Evolutionary conservation across 2,888 invertebrate genomes (phyloP).

Genomic region (Leucoptera coffeella): DNA sequence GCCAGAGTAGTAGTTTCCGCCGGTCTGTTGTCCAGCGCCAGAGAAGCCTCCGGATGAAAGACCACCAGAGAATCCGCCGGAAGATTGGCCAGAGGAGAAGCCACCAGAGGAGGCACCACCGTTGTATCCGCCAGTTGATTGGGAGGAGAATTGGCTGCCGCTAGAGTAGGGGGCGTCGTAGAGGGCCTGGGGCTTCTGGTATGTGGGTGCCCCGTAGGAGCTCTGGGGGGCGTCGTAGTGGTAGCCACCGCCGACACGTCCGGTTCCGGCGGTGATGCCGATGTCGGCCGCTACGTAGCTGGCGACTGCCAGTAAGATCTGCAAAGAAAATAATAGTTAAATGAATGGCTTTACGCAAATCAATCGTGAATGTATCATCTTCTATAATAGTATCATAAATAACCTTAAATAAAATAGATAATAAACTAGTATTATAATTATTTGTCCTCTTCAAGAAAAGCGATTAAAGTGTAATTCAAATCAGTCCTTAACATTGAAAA

Average conservation of each 20-base stretch:
- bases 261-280: conserved; percentile 9
- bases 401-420: no score
- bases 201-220: conserved; percentile 29
- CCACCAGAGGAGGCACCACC: conserved; percentile 5
- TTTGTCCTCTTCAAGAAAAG: no score
- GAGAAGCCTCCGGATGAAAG: conserved; percentile 1
- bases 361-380: no score
- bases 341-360: no score
- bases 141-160: no score
- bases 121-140: conserved; percentile 10
- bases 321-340: conserved; percentile 16
- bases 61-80: conserved; percentile 6
- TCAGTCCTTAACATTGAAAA: no score
- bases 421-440: no score
- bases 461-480: no score
- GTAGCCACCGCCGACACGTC: conserved; percentile 14
- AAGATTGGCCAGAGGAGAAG: not conserved
- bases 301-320: conserved; percentile 20
- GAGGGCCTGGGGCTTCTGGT: conserved; percentile 13
- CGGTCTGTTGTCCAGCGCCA: conserved; percentile 10
- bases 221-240: conserved; percentile 32
- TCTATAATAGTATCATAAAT: no score
- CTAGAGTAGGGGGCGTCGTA: conserved; percentile 5
- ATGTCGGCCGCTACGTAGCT: conserved; percentile 26
- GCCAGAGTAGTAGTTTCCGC: conserved; percentile 3